A percentile compares a stretch with the other conserved stretches of the same genome.
Conservation (phyloP, 1,140 invertebrate species). For the Phthorimaea operculella region DNA sequence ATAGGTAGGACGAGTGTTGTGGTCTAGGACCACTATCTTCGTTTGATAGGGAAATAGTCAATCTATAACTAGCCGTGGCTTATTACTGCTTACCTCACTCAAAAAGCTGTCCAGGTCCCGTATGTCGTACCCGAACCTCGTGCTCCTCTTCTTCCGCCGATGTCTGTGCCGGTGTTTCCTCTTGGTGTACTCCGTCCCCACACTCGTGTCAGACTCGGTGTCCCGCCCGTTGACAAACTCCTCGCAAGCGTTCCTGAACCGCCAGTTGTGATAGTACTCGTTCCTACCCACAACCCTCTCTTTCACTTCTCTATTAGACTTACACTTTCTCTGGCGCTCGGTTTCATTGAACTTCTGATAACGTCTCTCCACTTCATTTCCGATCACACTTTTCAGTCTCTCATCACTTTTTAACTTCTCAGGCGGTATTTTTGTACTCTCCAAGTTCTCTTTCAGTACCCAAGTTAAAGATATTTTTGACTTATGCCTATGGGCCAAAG, state of each 20-base stretch:
- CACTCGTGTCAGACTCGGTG: slow-evolving; percentile 42
- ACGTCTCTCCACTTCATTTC: slow-evolving; percentile 21
- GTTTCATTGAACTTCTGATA: slow-evolving; percentile 28
- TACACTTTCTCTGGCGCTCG: slow-evolving; percentile 27
- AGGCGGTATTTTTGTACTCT: slow-evolving; percentile 46
- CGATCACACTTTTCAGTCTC: slow-evolving; percentile 16
- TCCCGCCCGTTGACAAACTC: slow-evolving; percentile 41
- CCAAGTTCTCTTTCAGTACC: slow-evolving; percentile 72
- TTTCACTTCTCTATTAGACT: slow-evolving; percentile 21
- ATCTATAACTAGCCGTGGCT: no score
- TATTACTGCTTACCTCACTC: slow-evolving; percentile 69
- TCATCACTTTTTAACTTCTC: slow-evolving; percentile 30
- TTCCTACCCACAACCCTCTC: slow-evolving; percentile 48
- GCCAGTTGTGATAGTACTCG: slow-evolving; percentile 51
- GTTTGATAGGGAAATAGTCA: no score
- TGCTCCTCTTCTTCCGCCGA: slow-evolving; percentile 39
- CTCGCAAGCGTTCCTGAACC: slow-evolving; percentile 51
- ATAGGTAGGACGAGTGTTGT: no score
- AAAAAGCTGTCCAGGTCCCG: slow-evolving; percentile 79
- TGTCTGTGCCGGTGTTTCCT: slow-evolving; percentile 48
- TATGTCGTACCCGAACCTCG: slow-evolving; percentile 78
- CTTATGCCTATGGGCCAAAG: slow-evolving; percentile 63
- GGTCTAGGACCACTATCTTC: no score
- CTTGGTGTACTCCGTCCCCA: slow-evolving; percentile 37
- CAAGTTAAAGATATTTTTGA: slow-evolving; percentile 78